Conservation (phyloP, 2,888 invertebrate species). For the Vannuccia rotundouncinata region DNA sequence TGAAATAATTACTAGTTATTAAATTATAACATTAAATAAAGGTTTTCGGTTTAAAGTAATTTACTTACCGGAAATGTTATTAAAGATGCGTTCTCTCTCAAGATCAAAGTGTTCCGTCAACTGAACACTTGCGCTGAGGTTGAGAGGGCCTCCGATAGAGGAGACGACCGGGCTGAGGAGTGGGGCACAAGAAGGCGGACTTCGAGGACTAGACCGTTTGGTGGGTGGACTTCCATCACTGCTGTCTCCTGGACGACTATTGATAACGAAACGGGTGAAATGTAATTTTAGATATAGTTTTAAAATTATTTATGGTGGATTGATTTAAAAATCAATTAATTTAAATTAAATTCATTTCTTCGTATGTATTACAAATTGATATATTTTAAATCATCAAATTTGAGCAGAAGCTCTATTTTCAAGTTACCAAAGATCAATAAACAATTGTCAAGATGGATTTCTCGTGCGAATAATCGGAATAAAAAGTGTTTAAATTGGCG, state of each 20-base stretch:
- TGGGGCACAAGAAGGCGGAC: not conserved
- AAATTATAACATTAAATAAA: too few species aligned
- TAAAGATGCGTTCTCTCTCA: slow-evolving; percentile 16
- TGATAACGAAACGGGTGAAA: not conserved
- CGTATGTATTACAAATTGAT: not conserved
- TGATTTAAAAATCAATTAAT: not conserved
- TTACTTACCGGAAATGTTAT: not conserved
- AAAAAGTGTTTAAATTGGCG: too few species aligned
- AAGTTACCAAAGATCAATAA: too few species aligned
- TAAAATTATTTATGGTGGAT: not conserved
- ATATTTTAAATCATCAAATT: too few species aligned
- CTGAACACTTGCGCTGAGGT: slow-evolving; percentile 19
- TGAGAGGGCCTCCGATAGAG: slow-evolving; percentile 13
- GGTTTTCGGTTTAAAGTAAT: too few species aligned
- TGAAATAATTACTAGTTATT: not conserved
- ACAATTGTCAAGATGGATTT: too few species aligned
- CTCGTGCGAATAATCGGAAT: too few species aligned
- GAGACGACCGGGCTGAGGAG: not conserved
- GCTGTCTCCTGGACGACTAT: not conserved
- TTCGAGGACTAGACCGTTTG: slow-evolving; percentile 17
- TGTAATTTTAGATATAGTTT: not conserved
- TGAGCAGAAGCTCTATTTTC: too few species aligned
- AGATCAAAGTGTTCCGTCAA: slow-evolving; percentile 22
- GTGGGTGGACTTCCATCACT: not conserved
- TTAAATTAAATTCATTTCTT: not conserved